These are phyloP conservation scores for Hirudinaria manillensis DNA, from an alignment of 2,888 invertebrate species.

Conservation along the genomic window DNA sequence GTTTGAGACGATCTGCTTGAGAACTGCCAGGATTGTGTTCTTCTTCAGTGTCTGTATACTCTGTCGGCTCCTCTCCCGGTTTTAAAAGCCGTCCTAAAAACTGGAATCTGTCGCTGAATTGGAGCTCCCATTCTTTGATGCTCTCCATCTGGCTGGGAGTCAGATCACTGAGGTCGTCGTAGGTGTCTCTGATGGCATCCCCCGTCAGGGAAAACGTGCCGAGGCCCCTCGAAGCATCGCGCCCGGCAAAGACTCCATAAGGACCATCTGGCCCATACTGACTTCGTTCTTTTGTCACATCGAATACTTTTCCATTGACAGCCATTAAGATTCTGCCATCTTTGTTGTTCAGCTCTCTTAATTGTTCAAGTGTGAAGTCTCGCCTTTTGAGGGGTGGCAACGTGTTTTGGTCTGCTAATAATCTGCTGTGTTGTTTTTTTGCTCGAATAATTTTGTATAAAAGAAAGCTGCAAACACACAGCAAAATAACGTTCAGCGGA, in stretches of 20 bases:
- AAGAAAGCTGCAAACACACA: conserved; percentile 66
- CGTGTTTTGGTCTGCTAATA: conserved; percentile 41
- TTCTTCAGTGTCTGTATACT: conserved; percentile 81
- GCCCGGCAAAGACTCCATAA: conserved; percentile 87
- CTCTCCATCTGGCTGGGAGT: conserved; percentile 89
- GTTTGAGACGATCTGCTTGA: conserved; percentile 23
- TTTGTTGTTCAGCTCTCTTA: conserved; percentile 63
- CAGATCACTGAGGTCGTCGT: conserved; percentile 91
- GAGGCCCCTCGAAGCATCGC: conserved; percentile 87
- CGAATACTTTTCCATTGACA: conserved; percentile 89
- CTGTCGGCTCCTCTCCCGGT: conserved; percentile 81
- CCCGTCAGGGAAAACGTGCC: conserved; percentile 80
- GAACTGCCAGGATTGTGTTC: conserved; percentile 40
- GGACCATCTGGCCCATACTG: conserved; percentile 96
- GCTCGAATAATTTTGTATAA: conserved; percentile 66
- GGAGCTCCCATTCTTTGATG: conserved; percentile 91
- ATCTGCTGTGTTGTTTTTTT: conserved; percentile 40
- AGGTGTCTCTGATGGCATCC: conserved; percentile 65
- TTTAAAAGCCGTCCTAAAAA: conserved; percentile 81
- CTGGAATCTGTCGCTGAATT: conserved; percentile 90
- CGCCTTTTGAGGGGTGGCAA: conserved; percentile 74
- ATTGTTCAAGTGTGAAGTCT: conserved; percentile 82
- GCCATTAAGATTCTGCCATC: conserved; percentile 85
- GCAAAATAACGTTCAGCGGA: conserved; percentile 67
- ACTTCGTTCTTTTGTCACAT: conserved; percentile 76